Base-by-base conservation (phyloP, 1,140 invertebrate species). In the Lepidurus packardi region DNA sequence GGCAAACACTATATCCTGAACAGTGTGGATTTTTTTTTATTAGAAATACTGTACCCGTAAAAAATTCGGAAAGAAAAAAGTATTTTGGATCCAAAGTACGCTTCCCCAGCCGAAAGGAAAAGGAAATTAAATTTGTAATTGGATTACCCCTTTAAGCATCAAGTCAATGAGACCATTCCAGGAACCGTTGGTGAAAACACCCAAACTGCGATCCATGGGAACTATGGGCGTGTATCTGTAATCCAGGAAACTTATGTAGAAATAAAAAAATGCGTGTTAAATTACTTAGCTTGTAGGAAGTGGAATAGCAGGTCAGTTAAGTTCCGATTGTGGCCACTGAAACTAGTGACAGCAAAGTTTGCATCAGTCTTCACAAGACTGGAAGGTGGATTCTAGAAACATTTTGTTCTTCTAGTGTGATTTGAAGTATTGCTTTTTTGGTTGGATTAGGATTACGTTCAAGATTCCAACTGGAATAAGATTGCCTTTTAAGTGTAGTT, bases 131-230 rank as follows among this genome's bases (percentile, higher is more conserved):
- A 7, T 47, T 47, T 16, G 16, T 11, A 16, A 47, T n/a, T 21
- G 34, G 21, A 11, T 9, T 65, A 65, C 53, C 13, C 53, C 53
- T 65, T 21, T 65, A 65, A 65, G 53, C 13, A 65, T 65, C 53
- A 65, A n/a, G 53, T n/a, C 53, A 16, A 65, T 65, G 53, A 65
- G 53, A 65, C 53, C 53, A 16, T 65, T 65, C 53, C 53, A 65
- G 0, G 53, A 65, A 21, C 53, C 53, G 13, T 65, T 65, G 10
- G 4, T 13, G 21, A 21, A 13, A 65, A 65, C 16, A 16, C 53
- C 53, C 53, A 65, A n/a, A 21, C 8, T 65, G 53, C 53, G 53
- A 65, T 65, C 53, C n/a, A 21, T 9, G 16, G 53, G 53, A 65
- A 65, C 6, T 21, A 65, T 65, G 16, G 53, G 53, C 53, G 53